Conservation (phyloP, 2,797 vertebrate genomes). For the Pseudomugil tenellus region DNA sequence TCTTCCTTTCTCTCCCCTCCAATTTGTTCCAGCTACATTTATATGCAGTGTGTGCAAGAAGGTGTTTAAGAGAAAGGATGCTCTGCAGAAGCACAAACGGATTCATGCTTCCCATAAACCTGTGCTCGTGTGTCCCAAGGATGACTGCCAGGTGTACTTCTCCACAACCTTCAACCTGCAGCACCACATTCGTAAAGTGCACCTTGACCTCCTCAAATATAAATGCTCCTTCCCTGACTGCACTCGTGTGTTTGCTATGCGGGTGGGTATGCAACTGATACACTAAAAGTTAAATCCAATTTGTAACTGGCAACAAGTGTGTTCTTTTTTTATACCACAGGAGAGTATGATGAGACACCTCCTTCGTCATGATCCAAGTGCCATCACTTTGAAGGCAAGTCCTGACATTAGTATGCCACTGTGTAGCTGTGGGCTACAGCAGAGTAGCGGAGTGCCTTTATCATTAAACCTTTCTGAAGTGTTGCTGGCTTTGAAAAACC, state of each 20-base stretch:
- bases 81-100: slow-evolving; percentile 79
- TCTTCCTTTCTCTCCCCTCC: not conserved
- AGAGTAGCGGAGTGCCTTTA: not conserved
- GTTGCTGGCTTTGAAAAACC: not conserved
- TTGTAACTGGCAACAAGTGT: not conserved
- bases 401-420: not conserved
- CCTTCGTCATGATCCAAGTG: slow-evolving; percentile 76
- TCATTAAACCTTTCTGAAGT: not conserved
- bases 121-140: slow-evolving; percentile 78
- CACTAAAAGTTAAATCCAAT: not conserved
- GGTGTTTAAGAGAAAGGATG: slow-evolving; percentile 65
- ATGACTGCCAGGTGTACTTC: slow-evolving; percentile 82
- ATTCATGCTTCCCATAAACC: slow-evolving; percentile 78
- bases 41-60: slow-evolving; percentile 79
- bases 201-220: slow-evolving; percentile 83
- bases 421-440: not conserved
- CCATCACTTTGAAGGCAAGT: slow-evolving; percentile 67
- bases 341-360: slow-evolving; percentile 84
- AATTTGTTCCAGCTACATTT: slow-evolving; percentile 48
- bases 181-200: slow-evolving; percentile 86
- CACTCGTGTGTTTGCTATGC: slow-evolving; percentile 81
- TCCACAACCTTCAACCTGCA: slow-evolving; percentile 87
- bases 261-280: slow-evolving; percentile 47
- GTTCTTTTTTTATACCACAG: slow-evolving; percentile 50
- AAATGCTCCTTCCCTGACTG: slow-evolving; percentile 81